These are phyloP conservation scores for Dendrocincla fuliginosa DNA, from an alignment of 2,797 vertebrate species.

Conservation along the genomic window DNA sequence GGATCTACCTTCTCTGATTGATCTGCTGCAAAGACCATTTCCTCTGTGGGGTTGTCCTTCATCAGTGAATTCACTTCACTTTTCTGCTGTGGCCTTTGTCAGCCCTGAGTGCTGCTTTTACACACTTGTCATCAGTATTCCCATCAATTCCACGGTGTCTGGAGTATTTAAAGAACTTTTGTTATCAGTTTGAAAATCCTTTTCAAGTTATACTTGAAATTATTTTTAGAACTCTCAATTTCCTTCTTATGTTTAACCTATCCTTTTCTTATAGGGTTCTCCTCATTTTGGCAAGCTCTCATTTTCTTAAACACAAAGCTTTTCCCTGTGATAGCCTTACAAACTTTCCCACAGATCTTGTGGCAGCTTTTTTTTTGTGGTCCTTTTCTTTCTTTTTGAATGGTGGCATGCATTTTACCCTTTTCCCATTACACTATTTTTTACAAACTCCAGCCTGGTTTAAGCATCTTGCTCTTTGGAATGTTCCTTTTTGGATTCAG, in stretches of 20 bases:
- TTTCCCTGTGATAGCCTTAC: not conserved
- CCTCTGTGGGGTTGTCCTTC: not conserved
- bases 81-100: not conserved
- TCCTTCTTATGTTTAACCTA: not conserved
- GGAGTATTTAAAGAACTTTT: constrained; percentile 5
- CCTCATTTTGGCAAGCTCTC: not conserved
- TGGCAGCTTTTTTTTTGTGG: not conserved
- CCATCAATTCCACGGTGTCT: not conserved
- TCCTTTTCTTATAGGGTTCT: not conserved
- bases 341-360: not conserved
- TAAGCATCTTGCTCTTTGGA: not conserved
- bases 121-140: not conserved
- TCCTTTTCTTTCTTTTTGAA: not conserved
- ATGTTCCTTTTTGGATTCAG: not conserved
- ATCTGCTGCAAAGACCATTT: not conserved
- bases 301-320: not conserved
- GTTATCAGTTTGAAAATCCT: not conserved
- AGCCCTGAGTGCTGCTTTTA: not conserved
- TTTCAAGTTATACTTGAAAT: not conserved
- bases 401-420: not conserved
- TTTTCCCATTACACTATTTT: not conserved
- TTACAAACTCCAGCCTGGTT: not conserved
- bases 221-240: constrained; percentile 13
- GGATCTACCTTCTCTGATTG: not conserved
- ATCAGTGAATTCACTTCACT: not conserved